Evolutionary conservation across 2,113 vertebrate genomes (phyloP), one percentile per base, ranked within the genome.

Genomic region (Phalacrocorax carbo): DNA sequence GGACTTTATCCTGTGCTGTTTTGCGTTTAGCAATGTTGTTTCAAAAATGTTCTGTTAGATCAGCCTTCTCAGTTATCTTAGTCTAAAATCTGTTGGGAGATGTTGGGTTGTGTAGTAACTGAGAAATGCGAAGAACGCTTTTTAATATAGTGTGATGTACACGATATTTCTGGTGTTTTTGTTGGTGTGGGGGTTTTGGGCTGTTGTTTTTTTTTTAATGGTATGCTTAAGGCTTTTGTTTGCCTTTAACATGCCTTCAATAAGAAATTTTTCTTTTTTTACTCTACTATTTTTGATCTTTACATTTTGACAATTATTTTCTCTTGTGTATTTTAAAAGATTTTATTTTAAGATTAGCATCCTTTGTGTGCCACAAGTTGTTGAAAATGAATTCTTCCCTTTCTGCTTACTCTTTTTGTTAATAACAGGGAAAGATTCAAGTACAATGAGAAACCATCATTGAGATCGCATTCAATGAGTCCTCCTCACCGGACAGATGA

Each of bases 401-500:
- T 93, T 95, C 76, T 98, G 82, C 95, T 93, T 71, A 7, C 27
- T 90, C 1, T 95, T 96, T 86, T 88, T 73, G 54, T 44, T 51
- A 44, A 86, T 60, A 79, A 93, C 93, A 97, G 70, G 95, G 98
- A 97, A 68, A 97, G 90, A 54, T 91, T 95, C 54, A 90, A n/a
- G 42, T 97, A 96, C 48, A 93, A 94, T n/a, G 98, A 97, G 72
- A 98, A 96, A 85, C 88, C 97, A 71, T 69, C 88, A 60, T 68
- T 57, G 40, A 77, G 68, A 30, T 93, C 97, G 4, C 86, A 44
- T 73, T 98, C 97, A 21, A 2, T 42, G 86, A 98, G 90, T 94
- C 98, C 96, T 97, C 90, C 97, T 91, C 97, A 55, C 32, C 93
- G 49, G 40, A 78, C 97, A 83, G 98, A 97, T 91, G 98, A 96